Evolutionary conservation across 2,888 invertebrate species (phyloP).

Genomic region (Dolichopus griseipennis): DNA sequence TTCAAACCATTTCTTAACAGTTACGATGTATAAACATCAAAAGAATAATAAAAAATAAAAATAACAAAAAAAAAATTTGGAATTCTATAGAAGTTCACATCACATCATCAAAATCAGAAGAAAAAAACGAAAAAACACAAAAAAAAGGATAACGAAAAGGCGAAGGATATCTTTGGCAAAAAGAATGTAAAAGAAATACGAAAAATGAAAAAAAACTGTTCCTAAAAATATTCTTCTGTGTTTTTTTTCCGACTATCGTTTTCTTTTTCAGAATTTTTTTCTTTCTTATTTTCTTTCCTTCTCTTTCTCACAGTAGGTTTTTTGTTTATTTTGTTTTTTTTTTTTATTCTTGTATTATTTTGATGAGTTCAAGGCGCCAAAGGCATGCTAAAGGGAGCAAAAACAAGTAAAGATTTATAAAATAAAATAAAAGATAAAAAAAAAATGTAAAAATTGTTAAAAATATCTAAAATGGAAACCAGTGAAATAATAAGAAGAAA

Average conservation of each 20-base stretch:
- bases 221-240: not conserved
- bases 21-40: no score
- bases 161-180: slow-evolving; percentile 1
- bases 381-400: not conserved
- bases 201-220: not conserved
- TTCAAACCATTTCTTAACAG: no score
- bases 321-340: not conserved
- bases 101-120: not conserved
- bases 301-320: no score
- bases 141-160: not conserved
- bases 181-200: no score
- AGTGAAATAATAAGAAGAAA: not conserved
- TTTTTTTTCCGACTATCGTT: not conserved
- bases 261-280: not conserved
- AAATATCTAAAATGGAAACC: not conserved
- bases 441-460: no score
- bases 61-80: no score
- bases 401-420: not conserved
- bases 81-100: not conserved
- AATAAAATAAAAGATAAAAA: not conserved
- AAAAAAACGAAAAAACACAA: no score
- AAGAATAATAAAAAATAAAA: no score
- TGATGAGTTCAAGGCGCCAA: not conserved
- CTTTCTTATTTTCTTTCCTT: no score
- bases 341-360: no score